These are phyloP conservation scores for Parasteatoda tepidariorum DNA, from an alignment of 1,140 invertebrate species.

Conservation along the genomic window DNA sequence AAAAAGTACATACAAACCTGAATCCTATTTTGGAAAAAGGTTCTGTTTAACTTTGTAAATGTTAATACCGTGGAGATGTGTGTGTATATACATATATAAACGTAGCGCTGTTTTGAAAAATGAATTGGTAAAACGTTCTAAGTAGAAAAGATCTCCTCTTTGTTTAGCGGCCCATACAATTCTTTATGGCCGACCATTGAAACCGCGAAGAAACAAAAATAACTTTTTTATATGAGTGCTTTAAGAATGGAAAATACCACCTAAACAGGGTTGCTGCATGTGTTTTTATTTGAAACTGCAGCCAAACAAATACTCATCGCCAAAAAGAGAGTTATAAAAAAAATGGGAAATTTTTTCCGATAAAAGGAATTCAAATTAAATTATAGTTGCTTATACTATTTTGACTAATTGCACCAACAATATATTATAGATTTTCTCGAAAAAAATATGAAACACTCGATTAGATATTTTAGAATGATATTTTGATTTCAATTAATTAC, in stretches of 20 bases:
- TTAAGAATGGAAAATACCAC: constrained; percentile 56
- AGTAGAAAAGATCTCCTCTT: constrained; percentile 51
- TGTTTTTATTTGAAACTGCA: background rate
- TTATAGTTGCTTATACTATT: too few relatives aligned
- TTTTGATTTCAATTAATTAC: too few relatives aligned
- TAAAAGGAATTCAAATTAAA: too few relatives aligned
- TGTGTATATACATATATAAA: constrained; percentile 26
- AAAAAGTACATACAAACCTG: constrained; percentile 41
- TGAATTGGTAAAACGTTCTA: constrained; percentile 58
- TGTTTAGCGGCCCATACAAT: constrained; percentile 60
- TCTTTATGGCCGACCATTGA: constrained; percentile 60
- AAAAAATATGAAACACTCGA: too few relatives aligned
- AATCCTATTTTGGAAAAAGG: constrained; percentile 46
- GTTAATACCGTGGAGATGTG: background rate
- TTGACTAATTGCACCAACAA: too few relatives aligned
- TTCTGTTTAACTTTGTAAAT: constrained; percentile 59
- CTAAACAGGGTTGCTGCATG: constrained; percentile 39
- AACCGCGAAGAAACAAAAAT: constrained; percentile 59
- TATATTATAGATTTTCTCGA: too few relatives aligned
- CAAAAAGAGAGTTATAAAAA: background rate
- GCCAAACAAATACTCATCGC: constrained; percentile 6
- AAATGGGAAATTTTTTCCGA: too few relatives aligned
- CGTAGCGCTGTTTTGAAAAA: constrained; percentile 51
- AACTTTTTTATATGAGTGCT: constrained; percentile 60
- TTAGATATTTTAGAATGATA: too few relatives aligned